Evolutionary conservation across 2,113 vertebrate genomes (phyloP).

Genomic region (Stegastes partitus): DNA sequence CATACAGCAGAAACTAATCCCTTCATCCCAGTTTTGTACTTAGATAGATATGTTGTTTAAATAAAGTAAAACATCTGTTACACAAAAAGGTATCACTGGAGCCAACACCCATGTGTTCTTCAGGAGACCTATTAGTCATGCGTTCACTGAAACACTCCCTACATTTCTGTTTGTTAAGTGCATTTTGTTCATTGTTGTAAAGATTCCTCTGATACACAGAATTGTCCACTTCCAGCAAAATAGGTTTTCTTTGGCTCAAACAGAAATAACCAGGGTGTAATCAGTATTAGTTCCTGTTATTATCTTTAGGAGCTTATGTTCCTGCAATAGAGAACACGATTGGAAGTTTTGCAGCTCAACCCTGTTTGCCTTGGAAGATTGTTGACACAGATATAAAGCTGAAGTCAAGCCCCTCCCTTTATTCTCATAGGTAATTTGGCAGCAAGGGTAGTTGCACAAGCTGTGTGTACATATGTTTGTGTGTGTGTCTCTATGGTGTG

Average conservation of each 20-base stretch:
- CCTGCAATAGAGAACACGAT: background rate
- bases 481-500: background rate
- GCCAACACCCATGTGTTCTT: conserved; percentile 31
- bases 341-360: background rate
- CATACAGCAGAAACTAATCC: background rate
- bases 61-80: background rate
- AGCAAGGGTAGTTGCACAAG: conserved; percentile 35
- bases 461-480: conserved; percentile 8
- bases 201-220: background rate
- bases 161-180: conserved; percentile 7
- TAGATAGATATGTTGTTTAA: background rate
- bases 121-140: background rate
- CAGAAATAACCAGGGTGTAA: background rate
- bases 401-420: conserved; percentile 16
- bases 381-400: conserved; percentile 3
- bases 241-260: background rate
- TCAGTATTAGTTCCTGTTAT: background rate
- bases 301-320: background rate
- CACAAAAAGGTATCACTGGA: background rate
- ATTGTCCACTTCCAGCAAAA: background rate
- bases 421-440: conserved; percentile 14
- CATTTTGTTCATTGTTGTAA: background rate
- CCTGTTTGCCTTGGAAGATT: conserved; percentile 2
- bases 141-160: conserved; percentile 50
- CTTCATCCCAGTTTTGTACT: background rate